Conservation (phyloP, 2,797 vertebrate genomes). For the Rhynchotus rufescens region DNA sequence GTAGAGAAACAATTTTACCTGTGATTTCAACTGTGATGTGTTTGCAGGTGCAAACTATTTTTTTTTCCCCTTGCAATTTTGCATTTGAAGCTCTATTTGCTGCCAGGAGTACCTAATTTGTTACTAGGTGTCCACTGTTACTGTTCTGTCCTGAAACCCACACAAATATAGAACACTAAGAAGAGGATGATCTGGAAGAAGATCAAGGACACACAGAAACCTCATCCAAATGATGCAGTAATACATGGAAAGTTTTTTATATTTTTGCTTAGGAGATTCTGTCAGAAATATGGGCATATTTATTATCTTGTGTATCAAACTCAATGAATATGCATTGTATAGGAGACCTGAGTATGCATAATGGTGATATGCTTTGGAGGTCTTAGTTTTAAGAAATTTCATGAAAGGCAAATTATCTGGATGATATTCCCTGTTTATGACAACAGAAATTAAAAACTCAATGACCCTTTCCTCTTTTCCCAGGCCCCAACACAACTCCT, state of each 20-base stretch:
- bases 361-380: background rate
- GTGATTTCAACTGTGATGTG: conserved; percentile 32
- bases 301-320: background rate
- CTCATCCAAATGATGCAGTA: background rate
- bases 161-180: background rate
- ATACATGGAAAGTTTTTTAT: background rate
- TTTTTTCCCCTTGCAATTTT: conserved; percentile 5
- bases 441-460: background rate
- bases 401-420: background rate
- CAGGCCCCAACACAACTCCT: background rate
- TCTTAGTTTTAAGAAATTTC: background rate
- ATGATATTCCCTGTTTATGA: background rate
- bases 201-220: background rate
- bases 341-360: background rate
- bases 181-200: background rate
- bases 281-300: background rate
- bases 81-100: background rate
- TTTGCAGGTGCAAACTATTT: conserved; percentile 18
- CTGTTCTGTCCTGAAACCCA: background rate
- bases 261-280: background rate
- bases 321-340: background rate
- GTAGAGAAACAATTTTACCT: conserved; percentile 9
- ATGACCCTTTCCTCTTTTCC: background rate
- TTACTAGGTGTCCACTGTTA: background rate
- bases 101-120: conserved; percentile 4